Evolutionary conservation across 1,140 invertebrate genomes (phyloP).

Genomic region (Neocloeon triangulifer): DNA sequence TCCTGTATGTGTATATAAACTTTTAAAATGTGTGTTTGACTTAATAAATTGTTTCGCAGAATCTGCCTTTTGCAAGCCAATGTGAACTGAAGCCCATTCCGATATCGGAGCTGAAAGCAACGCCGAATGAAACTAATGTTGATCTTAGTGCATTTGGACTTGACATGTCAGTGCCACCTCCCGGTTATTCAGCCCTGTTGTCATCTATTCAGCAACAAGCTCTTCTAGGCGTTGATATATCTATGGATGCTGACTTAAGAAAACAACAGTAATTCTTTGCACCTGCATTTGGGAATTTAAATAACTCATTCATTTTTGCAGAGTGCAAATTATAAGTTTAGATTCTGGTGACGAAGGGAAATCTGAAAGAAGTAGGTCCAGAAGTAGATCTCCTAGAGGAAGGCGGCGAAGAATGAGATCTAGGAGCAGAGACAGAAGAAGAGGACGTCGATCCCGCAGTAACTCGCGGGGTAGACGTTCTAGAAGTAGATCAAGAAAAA

Average conservation of each 20-base stretch:
- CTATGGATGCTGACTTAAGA: too few species aligned
- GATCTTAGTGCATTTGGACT: slow-evolving; percentile 12
- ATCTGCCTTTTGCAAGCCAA: slow-evolving; percentile 38
- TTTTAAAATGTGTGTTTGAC: too few species aligned
- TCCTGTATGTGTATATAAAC: slow-evolving; percentile 23
- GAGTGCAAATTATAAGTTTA: too few species aligned
- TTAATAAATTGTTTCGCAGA: slow-evolving; percentile 18
- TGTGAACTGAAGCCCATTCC: slow-evolving; percentile 32
- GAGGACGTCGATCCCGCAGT: slow-evolving; percentile 14
- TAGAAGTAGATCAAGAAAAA: slow-evolving; percentile 6
- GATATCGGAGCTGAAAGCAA: slow-evolving; percentile 1
- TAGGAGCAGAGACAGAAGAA: slow-evolving; percentile 9
- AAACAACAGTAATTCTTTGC: slow-evolving; percentile 12
- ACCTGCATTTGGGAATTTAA: slow-evolving; percentile 13
- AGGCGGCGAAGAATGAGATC: slow-evolving; percentile 7
- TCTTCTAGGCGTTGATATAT: too few species aligned
- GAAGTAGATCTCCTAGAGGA: slow-evolving; percentile 7
- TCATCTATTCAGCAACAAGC: slow-evolving; percentile 18
- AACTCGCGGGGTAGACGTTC: slow-evolving; percentile 13
- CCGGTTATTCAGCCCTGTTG: slow-evolving; percentile 22
- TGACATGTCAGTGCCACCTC: slow-evolving; percentile 30
- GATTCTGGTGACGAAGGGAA: too few species aligned
- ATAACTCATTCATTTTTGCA: slow-evolving; percentile 16
- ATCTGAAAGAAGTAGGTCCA: slow-evolving; percentile 8
- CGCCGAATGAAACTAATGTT: slow-evolving; percentile 12